Conservation (phyloP, 1,140 invertebrate species). For the Asobara japonica region DNA sequence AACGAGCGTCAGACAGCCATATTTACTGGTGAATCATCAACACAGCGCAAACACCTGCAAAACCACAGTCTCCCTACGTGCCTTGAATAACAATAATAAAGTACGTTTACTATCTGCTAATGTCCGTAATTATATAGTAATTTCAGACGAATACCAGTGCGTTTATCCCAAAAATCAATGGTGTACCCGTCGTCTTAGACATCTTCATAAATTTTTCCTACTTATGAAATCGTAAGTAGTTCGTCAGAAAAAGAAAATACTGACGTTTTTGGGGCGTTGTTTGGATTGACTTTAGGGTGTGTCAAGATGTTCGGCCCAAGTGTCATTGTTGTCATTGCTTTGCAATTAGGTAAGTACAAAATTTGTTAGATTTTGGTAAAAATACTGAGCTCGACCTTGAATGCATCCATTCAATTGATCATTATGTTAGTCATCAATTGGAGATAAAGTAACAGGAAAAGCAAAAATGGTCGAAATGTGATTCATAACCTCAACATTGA, state of each 20-base stretch:
- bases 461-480: neutral
- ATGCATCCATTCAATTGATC: neutral
- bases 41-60: constrained; percentile 8
- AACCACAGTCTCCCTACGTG: neutral
- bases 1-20: constrained; percentile 11
- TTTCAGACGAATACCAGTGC: neutral
- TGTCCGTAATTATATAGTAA: neutral
- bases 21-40: constrained; percentile 14
- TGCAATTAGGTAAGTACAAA: constrained; percentile 44
- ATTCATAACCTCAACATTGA: constrained; percentile 4
- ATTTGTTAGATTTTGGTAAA: neutral
- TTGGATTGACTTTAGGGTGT: constrained; percentile 40
- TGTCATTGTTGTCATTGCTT: constrained; percentile 33
- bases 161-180: neutral
- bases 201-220: neutral
- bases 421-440: neutral
- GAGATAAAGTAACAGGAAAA: too few relatives aligned
- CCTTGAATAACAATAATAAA: constrained; percentile 5
- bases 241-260: constrained; percentile 15
- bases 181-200: neutral
- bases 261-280: constrained; percentile 28
- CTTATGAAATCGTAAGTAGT: constrained; percentile 9
- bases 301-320: constrained; percentile 45
- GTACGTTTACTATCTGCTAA: neutral
- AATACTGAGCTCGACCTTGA: neutral